Evolutionary conservation across 1,140 invertebrate species (phyloP), one percentile per base, ranked within the genome.

Genomic region (Microplitis mediator): DNA sequence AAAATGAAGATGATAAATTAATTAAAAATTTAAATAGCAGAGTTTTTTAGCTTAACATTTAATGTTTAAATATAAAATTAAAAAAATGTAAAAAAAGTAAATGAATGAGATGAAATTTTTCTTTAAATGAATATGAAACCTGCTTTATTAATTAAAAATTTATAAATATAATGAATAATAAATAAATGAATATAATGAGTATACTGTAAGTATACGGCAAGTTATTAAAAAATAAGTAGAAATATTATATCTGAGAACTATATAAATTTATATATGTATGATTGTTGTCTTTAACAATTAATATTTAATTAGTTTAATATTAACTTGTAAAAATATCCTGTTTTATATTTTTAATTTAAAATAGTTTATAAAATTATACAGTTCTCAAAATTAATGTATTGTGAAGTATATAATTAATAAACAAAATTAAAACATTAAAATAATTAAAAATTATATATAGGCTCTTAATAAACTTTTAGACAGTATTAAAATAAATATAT

Each of bases 201-300:
- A 50, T 69, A 71, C 66, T 39, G 11, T 61, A 11, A 65, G 69
- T 75, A 71, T 71, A 75, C 68, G 60, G 71, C 50, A 13, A 68
- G 74, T 75, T 73, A 68, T 56, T n/a, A 58, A 70, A 60, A 60
- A 69, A 45, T 39, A 23, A 65, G 60, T 61, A 72, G 31, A 32
- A 50, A 71, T 67, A 71, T 74, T 69, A 65, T 75, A 76, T 71
- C 76, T 78, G 76, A 78, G 75, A 75, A 60, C 75, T 77, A 72
- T 60, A 16, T 61, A 50, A 60, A 63, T 14, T 45, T 45, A 65
- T 64, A 61, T 39, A 32, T 16, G 9, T 62, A 68, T 36, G n/a
- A 16, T 34, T 50, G 36, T 67, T 67, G 11, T 52, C 23, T 34
- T 32, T 9, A 63, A 63, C 13, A 63, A 11, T 23, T 23, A 23